Evolutionary conservation across 2,888 invertebrate species (phyloP).

Genomic region (Pandemis cinnamomeana): DNA sequence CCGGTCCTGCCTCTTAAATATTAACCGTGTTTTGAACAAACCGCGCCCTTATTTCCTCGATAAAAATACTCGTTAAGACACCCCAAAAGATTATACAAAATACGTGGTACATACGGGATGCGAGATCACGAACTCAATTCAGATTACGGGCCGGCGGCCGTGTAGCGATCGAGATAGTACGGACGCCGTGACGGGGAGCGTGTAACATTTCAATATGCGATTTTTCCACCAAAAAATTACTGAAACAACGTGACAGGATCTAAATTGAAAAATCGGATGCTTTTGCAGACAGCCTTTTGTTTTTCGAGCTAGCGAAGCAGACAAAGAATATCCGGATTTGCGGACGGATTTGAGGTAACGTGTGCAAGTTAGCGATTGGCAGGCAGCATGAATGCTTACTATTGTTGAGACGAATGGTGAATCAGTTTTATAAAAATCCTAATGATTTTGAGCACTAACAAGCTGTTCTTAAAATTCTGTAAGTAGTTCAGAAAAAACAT

Average conservation of each 20-base stretch:
- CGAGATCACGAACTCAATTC: constrained; percentile 70
- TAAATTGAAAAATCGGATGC: constrained; percentile 45
- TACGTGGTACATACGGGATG: constrained; percentile 49
- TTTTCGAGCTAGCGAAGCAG: constrained; percentile 18
- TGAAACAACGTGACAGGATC: constrained; percentile 41
- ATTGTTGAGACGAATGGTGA: too few relatives aligned
- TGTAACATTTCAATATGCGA: constrained; percentile 44
- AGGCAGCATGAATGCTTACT: neutral
- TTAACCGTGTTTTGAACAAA: constrained; percentile 12
- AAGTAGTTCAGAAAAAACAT: too few relatives aligned
- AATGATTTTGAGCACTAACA: too few relatives aligned
- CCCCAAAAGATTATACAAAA: constrained; percentile 40
- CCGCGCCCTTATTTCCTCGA: constrained; percentile 3
- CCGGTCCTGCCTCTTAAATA: neutral
- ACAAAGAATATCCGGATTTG: constrained; percentile 5
- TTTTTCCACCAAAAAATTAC: constrained; percentile 44
- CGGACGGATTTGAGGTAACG: constrained; percentile 13
- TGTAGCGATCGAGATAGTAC: constrained; percentile 50
- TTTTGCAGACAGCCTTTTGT: constrained; percentile 27
- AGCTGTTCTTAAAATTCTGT: too few relatives aligned
- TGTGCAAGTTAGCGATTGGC: constrained; percentile 1
- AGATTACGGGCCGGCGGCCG: constrained; percentile 48
- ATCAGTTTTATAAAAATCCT: neutral
- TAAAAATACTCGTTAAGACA: constrained; percentile 27
- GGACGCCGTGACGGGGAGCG: constrained; percentile 42